Evolutionary conservation across 2,797 vertebrate species (phyloP), one percentile per base, ranked within the genome.

Genomic region (Pelochelys cantorii): DNA sequence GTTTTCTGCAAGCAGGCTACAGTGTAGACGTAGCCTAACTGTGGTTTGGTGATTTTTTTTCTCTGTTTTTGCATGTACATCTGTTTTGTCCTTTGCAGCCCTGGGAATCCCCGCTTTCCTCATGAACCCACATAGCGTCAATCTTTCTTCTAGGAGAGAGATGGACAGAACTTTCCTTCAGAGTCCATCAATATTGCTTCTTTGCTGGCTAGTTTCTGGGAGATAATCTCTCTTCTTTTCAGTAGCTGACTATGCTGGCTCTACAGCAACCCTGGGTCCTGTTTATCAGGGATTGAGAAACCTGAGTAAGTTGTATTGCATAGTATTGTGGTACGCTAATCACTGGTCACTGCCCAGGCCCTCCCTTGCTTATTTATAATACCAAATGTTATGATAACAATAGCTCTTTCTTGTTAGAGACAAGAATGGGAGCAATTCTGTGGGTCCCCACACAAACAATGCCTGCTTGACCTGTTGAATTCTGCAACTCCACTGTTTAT

Each of bases 131-230:
- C 20, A 83, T 29, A 88, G 54, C 18, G 23, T 42, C 2, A 8
- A 37, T 62, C 31, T 89, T 89, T 52, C 31, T 88, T 86, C 37
- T 86, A 79, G 78, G 53, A 79, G 75, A 90, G 83, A 88, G 83
- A 80, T 31, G 37, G 57, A 29, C 5, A 15, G 85, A 9, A 79
- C 55, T 87, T 85, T 91, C 37, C 94, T 74, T 34, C 42, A 37
- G 11, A 54, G n/a, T 23, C 81, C 78, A 25, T 42, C 56, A 87
- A 75, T 15, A 79, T 11, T 7, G 65, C 57, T 82, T 60, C 80
- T n/a, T 31, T 18, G 78, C 60, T 53, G 86, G 25, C 68, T 55
- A 48, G 23, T 65, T 29, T 34, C n/a, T 74, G 81, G 18, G 77
- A 80, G 53, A 62, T 29, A 84, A 29, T 62, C 65, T 34, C 81